phyloP scores from a whole-genome alignment of 1,140 invertebrate genomes.

The Musca domestica region DNA sequence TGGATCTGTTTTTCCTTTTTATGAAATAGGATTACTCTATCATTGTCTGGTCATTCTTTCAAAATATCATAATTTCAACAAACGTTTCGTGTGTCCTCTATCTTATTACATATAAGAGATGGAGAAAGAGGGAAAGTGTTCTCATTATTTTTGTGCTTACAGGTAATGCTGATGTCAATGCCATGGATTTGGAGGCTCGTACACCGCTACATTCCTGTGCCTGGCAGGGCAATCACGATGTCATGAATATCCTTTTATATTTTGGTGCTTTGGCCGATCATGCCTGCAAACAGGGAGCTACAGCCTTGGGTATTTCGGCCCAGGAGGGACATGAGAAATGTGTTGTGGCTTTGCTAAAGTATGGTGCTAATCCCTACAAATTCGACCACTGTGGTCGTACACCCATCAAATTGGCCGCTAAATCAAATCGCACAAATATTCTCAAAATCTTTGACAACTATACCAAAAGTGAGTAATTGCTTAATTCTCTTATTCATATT shows the following conservation, averaged over 20 bases:
- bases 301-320: constrained; percentile 80
- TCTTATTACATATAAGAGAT: too few species aligned
- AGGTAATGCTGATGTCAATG: constrained; percentile 80
- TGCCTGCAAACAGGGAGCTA: constrained; percentile 91
- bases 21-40: too few species aligned
- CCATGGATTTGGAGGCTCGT: constrained; percentile 83
- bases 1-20: too few species aligned
- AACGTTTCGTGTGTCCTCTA: too few species aligned
- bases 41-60: too few species aligned
- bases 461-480: constrained; percentile 47
- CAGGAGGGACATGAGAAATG: constrained; percentile 91
- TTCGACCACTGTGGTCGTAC: constrained; percentile 84
- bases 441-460: constrained; percentile 52
- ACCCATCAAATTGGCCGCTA: constrained; percentile 60
- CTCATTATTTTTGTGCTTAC: constrained; percentile 20
- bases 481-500: too few species aligned
- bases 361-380: constrained; percentile 88
- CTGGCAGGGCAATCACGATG: constrained; percentile 87
- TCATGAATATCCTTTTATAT: constrained; percentile 78
- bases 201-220: constrained; percentile 92
- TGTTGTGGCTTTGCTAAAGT: constrained; percentile 79
- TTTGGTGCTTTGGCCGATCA: constrained; percentile 81
- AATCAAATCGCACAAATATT: constrained; percentile 56
- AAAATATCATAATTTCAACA: too few species aligned
- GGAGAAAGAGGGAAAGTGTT: too few species aligned